Percentiles rank a stretch among this genome's conserved stretches.
Conservation (phyloP, 2,113 vertebrate species). For the Anolis sagrei region DNA sequence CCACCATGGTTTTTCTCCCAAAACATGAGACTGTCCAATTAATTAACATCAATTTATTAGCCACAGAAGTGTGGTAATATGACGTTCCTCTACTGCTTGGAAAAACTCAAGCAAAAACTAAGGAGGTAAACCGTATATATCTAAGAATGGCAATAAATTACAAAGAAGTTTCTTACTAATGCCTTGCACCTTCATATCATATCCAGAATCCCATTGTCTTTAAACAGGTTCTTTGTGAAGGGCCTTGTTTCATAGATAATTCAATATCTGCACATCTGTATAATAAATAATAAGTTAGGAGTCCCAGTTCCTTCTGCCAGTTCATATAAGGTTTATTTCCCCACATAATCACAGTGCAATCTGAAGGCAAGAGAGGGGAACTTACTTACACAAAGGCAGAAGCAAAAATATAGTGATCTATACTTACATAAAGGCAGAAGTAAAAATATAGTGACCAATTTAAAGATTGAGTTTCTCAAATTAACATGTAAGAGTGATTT, state of each 20-base stretch:
- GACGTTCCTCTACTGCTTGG: not conserved
- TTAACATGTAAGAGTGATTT: not conserved
- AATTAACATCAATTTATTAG: not conserved
- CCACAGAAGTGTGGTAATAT: not conserved
- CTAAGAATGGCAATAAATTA: not conserved
- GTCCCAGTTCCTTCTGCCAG: not conserved
- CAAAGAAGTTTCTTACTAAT: not conserved
- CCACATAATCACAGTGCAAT: not conserved
- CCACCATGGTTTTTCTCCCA: not conserved
- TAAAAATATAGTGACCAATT: not conserved
- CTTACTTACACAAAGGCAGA: not conserved
- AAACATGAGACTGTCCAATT: not conserved
- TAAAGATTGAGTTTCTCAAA: not conserved
- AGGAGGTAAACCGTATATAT: not conserved
- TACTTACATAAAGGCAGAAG: not conserved
- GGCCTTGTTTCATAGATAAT: conserved; percentile 25
- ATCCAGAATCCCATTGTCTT: conserved; percentile 25
- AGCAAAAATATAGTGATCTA: not conserved
- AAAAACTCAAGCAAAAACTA: not conserved
- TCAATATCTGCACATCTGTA: not conserved
- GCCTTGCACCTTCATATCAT: not conserved
- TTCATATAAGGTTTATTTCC: conserved; percentile 22
- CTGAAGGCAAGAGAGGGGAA: not conserved
- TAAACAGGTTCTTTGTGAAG: not conserved
- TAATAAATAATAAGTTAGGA: conserved; percentile 33